A percentile compares a stretch with the other conserved stretches of the same genome.
Conservation (phyloP, 2,797 vertebrate species). For the Oreonectes daqikongensis region DNA sequence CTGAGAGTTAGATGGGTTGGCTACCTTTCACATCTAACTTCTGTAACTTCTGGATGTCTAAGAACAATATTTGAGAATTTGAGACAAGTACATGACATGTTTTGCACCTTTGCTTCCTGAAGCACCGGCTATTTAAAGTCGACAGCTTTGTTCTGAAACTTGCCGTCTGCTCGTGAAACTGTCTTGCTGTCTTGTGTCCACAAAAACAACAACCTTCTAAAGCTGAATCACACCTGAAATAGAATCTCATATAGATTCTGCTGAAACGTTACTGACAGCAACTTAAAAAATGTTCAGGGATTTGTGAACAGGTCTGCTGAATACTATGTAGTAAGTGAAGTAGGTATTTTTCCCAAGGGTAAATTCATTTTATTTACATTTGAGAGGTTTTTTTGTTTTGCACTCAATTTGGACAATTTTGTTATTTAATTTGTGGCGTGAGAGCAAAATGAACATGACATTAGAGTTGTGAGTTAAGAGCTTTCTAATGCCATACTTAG, state of each 20-base stretch:
- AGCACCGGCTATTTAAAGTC: background rate
- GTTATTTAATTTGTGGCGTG: too few relatives aligned
- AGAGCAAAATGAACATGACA: too few relatives aligned
- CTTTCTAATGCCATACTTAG: too few relatives aligned
- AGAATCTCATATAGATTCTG: background rate
- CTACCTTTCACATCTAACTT: constrained; percentile 4
- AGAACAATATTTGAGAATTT: constrained; percentile 6
- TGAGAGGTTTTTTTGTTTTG: too few relatives aligned
- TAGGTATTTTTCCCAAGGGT: too few relatives aligned
- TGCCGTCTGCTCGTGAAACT: background rate
- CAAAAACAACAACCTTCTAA: background rate
- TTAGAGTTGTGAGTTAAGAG: too few relatives aligned
- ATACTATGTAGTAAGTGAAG: too few relatives aligned
- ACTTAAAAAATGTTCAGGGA: too few relatives aligned
- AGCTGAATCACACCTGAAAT: background rate
- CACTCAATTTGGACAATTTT: too few relatives aligned
- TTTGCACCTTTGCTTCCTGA: background rate
- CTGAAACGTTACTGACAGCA: background rate
- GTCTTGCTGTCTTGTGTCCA: background rate
- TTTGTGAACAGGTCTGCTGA: too few relatives aligned
- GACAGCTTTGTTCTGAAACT: constrained; percentile 1
- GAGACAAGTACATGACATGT: constrained; percentile 3
- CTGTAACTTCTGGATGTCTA: background rate
- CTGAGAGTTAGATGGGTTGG: constrained; percentile 11
- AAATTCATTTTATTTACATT: too few relatives aligned